Percentiles rank a stretch among this genome's conserved stretches.
These are phyloP conservation scores for Camponotus floridanus DNA, from an alignment of 1,140 invertebrate species.

Conservation along the genomic window DNA sequence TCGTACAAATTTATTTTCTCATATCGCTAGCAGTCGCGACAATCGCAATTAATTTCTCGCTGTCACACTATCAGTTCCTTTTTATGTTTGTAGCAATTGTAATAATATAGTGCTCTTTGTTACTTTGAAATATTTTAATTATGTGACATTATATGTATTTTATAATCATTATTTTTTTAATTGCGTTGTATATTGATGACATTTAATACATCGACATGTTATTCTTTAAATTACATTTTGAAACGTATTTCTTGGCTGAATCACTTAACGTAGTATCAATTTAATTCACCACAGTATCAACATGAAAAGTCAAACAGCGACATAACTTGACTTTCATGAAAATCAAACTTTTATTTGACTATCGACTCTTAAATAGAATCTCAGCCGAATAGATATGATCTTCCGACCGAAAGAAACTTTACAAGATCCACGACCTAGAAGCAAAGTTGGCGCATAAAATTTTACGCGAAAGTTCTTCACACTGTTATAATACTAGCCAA, in stretches of 20 bases:
- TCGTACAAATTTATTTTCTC: conserved; percentile 56
- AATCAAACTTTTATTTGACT: conserved; percentile 51
- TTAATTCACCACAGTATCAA: conserved; percentile 39
- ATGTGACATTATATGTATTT: conserved; percentile 5
- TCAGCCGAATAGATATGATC: conserved; percentile 36
- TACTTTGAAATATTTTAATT: conserved; percentile 14
- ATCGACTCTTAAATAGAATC: conserved; percentile 50
- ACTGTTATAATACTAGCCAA: conserved; percentile 38
- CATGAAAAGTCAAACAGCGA: conserved; percentile 36
- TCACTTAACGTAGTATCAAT: conserved; percentile 26
- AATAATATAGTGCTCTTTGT: neutral
- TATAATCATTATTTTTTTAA: neutral
- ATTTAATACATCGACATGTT: neutral
- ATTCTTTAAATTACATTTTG: conserved; percentile 5
- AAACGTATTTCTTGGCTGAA: conserved; percentile 25
- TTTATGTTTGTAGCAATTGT: neutral
- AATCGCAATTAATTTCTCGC: conserved; percentile 49
- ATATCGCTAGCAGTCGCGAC: conserved; percentile 28
- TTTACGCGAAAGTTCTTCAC: conserved; percentile 54
- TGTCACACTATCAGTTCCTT: neutral
- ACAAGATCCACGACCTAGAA: conserved; percentile 35
- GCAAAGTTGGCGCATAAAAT: conserved; percentile 59
- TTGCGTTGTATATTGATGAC: neutral
- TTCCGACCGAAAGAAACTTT: conserved; percentile 45
- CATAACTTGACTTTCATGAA: conserved; percentile 43